Base-by-base conservation (phyloP, 2,888 invertebrate species). In the Pogonocherus hispidulus region DNA sequence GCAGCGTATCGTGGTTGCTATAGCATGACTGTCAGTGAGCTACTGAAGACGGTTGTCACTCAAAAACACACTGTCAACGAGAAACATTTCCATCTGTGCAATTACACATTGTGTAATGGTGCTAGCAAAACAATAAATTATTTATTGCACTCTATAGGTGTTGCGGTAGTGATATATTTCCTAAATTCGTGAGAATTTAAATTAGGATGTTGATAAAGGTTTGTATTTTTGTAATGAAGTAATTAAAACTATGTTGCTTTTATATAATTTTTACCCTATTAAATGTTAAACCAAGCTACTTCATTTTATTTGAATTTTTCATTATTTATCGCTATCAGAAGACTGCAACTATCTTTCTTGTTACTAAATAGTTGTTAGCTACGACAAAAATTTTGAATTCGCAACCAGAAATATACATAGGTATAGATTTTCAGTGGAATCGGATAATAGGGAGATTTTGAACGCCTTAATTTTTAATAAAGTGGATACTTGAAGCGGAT, bases 1-100 rank as follows among this genome's bases (percentile, higher is more conserved):
- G 78, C 78, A 8, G 73, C 75, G 4, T 69, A 74, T 14, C 70
- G 78, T 37, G 78, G 76, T 20, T 78, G 78, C 41, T 70, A 63
- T 5, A 51, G 49, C 3, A 57, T 66, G 18, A 49, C 71, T 2
- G 63, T 66, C 22, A 16, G 55, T 1, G 74, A 75, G 54, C 47
- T 73, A 9, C 41, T 72, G 51, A 54, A 23, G 19, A 59, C 59
- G 19, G 69, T 72, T 3, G 35, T 57, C 3, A 71, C 71, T 3
- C 57, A 69, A n/a, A 51, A 66, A 14, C 70, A 72, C n/a, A 6
- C 35, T 8, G 65, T 68, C 0, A 57, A 22, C 4, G 49, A 62
- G 27, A 70, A 60, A 49, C 54, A 72, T 55, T 72, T 70, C 47
- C 66, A 66, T 35, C 1, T 49, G 9, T 72, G 72, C 49, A 72